These are phyloP conservation scores for Cyrtonyx montezumae DNA, from an alignment of 2,113 vertebrate species.

Conservation along the genomic window DNA sequence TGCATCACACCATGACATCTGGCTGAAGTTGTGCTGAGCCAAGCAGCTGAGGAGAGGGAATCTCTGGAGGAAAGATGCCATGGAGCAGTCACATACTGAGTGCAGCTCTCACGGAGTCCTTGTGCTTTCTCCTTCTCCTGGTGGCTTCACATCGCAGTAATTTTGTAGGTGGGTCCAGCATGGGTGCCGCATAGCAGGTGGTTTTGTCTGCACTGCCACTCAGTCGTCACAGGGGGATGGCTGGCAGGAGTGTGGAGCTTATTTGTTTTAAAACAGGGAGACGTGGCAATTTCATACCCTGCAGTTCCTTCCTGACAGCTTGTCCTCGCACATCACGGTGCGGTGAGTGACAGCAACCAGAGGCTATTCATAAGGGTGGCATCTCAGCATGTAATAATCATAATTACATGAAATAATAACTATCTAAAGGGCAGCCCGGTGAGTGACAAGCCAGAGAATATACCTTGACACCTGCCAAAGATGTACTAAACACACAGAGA, in stretches of 20 bases:
- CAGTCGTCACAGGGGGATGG: not conserved
- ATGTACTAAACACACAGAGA: conserved; percentile 68
- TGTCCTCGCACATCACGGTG: conserved; percentile 44
- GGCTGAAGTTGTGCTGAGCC: not conserved
- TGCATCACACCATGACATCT: accelerated
- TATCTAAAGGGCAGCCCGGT: conserved; percentile 74
- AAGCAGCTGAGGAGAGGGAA: not conserved
- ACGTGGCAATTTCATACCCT: conserved; percentile 10
- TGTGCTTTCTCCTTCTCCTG: not conserved
- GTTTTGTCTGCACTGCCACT: not conserved
- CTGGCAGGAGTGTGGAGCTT: not conserved
- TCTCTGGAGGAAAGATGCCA: not conserved
- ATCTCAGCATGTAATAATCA: conserved; percentile 78
- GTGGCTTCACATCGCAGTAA: accelerated
- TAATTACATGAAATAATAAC: conserved; percentile 84
- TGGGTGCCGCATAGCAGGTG: not conserved
- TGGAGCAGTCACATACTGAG: not conserved
- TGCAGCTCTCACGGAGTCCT: not conserved
- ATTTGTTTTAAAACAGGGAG: conserved; percentile 15
- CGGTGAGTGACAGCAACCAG: conserved; percentile 79
- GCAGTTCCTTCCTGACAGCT: conserved; percentile 49
- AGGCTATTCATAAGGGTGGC: conserved; percentile 77
- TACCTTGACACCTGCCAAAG: conserved; percentile 80
- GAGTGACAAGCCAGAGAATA: conserved; percentile 79
- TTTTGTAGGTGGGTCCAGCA: not conserved